Evolutionary conservation across 2,888 invertebrate genomes (phyloP), one percentile per base, ranked within the genome.

Genomic region (Agelastica alni): DNA sequence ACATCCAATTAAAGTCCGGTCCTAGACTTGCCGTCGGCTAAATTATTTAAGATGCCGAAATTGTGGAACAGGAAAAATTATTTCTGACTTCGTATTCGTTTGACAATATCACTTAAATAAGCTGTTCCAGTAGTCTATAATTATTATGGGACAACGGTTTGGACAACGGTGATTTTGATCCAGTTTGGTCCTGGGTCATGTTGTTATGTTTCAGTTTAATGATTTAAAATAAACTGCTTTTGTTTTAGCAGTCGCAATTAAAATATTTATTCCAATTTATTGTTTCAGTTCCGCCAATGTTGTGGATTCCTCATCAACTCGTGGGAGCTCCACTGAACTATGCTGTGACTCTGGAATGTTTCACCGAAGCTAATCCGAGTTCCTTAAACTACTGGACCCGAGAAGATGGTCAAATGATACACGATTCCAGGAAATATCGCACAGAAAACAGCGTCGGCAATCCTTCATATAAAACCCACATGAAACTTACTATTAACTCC

Each of bases 321-420:
- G 92, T 94, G 28, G 92, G 93, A 18, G 90, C 90, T 10, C 91
- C 92, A 1, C 79, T 90, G 53, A 88, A 88, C 59, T 90, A 88
- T 75, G 88, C 89, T 66, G 88, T 93, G 6, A 91, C 91, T 3
- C 78, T 94, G 58, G 93, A 93, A 78, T 94, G 94, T 73, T 88
- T 89, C 73, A 91, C 93, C 4, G 94, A 94, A 77, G 93, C 94
- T 2, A 91, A 93, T 78, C 94, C 94, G 2, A 89, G 89, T 20
- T 93, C 94, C 10, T 82, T 94, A 54, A 93, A 93, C 78, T 93
- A 92, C 74, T 93, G 93, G 93, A 91, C 92, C 0, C 80, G 89
- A 55, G 91, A 91, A 72, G 91, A 89, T 68, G 91, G 90, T 6
- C 87, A 89, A 70, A 93, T 93, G 92, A 91, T 93, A 62, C 91